phyloP scores from a whole-genome alignment of 2,797 vertebrate species.

The Pseudochaenichthys georgianus region DNA sequence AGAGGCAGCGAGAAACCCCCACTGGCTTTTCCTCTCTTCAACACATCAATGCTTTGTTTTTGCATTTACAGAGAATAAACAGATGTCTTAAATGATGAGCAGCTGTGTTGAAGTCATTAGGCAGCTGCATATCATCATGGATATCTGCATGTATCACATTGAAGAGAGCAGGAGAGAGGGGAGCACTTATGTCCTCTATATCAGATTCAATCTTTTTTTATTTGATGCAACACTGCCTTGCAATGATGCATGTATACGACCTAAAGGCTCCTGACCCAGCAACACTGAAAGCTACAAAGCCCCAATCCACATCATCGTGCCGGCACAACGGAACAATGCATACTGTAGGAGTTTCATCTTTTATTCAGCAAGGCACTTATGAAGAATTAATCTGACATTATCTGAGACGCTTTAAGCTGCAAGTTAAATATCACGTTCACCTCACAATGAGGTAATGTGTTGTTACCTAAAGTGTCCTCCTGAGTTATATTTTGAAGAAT shows the following conservation, averaged over 20 bases:
- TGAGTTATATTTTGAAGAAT: slow-evolving; percentile 31
- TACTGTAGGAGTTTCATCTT: slow-evolving; percentile 42
- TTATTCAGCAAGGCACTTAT: slow-evolving; percentile 60
- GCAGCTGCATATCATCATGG: slow-evolving; percentile 3
- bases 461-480: slow-evolving; percentile 17
- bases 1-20: slow-evolving; percentile 24
- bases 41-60: slow-evolving; percentile 31
- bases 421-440: slow-evolving; percentile 29
- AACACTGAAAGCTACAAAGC: slow-evolving; percentile 40
- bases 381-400: slow-evolving; percentile 63
- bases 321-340: slow-evolving; percentile 29
- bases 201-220: slow-evolving; percentile 5
- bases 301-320: slow-evolving; percentile 33
- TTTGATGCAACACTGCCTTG: neutral
- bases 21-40: slow-evolving; percentile 18
- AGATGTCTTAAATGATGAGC: slow-evolving; percentile 17
- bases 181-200: slow-evolving; percentile 10
- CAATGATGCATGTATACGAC: slow-evolving; percentile 36
- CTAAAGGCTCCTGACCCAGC: slow-evolving; percentile 4
- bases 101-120: slow-evolving; percentile 22
- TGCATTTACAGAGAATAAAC: slow-evolving; percentile 5
- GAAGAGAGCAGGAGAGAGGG: neutral
- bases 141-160: slow-evolving; percentile 16
- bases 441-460: slow-evolving; percentile 19
- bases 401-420: slow-evolving; percentile 35